Evolutionary conservation across 2,797 vertebrate species (phyloP).

Genomic region (Stomatorhinus walkeri): DNA sequence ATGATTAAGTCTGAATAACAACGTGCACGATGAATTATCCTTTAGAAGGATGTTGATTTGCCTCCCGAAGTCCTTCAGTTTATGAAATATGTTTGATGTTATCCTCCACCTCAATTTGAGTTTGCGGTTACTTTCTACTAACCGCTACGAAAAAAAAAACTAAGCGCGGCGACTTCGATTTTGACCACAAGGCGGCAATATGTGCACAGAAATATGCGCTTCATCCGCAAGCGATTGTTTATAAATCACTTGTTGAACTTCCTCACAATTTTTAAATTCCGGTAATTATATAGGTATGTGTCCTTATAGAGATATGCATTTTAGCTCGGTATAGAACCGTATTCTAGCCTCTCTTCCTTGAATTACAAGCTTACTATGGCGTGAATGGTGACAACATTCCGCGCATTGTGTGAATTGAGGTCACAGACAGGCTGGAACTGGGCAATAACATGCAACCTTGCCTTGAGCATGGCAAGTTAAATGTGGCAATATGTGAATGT

Average conservation of each 20-base stretch:
- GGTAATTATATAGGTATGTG: neutral
- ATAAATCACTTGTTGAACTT: constrained; percentile 2
- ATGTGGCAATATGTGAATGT: neutral
- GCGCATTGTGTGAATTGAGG: constrained; percentile 9
- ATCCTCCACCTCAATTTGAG: neutral
- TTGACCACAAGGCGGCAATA: constrained; percentile 26
- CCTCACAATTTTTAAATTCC: neutral
- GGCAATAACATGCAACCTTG: neutral
- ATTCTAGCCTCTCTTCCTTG: neutral
- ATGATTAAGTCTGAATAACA: neutral
- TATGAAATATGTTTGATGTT: neutral
- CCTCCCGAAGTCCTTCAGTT: neutral
- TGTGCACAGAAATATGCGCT: neutral
- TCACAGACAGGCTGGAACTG: neutral
- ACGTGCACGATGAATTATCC: neutral
- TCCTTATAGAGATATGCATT: neutral
- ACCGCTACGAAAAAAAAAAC: neutral
- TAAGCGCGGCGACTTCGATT: neutral
- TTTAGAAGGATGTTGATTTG: neutral
- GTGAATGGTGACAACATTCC: neutral
- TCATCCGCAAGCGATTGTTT: neutral
- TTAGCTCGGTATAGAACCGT: neutral
- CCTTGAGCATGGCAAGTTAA: neutral
- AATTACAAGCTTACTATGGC: neutral
- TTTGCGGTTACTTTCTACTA: neutral